Percentiles rank a stretch among this genome's conserved stretches.
Conservation (phyloP, 64 coral and sea anemone species). For the Trachythela sp. region DNA sequence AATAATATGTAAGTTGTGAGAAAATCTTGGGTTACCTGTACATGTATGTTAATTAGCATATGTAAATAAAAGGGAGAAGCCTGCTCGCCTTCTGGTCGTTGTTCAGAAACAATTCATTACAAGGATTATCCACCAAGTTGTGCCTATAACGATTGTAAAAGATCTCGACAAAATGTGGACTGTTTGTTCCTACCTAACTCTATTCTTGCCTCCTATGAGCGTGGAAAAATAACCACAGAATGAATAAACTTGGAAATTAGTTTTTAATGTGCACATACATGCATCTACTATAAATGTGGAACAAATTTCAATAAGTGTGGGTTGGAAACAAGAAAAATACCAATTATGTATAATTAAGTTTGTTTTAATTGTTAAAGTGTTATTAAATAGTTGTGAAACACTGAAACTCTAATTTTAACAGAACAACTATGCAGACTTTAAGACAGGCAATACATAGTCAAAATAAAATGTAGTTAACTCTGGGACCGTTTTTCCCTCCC, state of each 20-base stretch:
- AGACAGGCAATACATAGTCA: neutral
- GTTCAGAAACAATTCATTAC: too few relatives aligned
- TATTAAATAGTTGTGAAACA: too few relatives aligned
- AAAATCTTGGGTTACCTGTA: neutral
- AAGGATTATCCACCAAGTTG: constrained; percentile 23
- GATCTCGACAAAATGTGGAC: constrained; percentile 59
- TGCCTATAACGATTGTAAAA: neutral
- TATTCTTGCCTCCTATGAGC: too few relatives aligned
- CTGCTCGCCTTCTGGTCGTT: neutral
- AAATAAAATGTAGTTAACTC: constrained; percentile 21
- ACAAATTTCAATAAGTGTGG: too few relatives aligned
- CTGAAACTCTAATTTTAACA: neutral
- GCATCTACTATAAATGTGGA: too few relatives aligned
- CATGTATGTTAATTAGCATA: neutral
- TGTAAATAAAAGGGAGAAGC: neutral
- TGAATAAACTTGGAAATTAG: too few relatives aligned
- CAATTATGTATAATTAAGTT: too few relatives aligned
- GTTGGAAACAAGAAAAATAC: too few relatives aligned
- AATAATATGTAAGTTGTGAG: neutral
- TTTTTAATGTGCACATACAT: too few relatives aligned
- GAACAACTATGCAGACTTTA: neutral
- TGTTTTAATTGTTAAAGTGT: too few relatives aligned
- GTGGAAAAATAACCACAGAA: too few relatives aligned
- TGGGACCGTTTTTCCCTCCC: neutral
- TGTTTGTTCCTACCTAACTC: too few relatives aligned